A percentile compares a stretch with the other conserved stretches of the same genome.
These are phyloP conservation scores for Reticulitermes speratus DNA, from an alignment of 1,140 invertebrate genomes.

Conservation along the genomic window DNA sequence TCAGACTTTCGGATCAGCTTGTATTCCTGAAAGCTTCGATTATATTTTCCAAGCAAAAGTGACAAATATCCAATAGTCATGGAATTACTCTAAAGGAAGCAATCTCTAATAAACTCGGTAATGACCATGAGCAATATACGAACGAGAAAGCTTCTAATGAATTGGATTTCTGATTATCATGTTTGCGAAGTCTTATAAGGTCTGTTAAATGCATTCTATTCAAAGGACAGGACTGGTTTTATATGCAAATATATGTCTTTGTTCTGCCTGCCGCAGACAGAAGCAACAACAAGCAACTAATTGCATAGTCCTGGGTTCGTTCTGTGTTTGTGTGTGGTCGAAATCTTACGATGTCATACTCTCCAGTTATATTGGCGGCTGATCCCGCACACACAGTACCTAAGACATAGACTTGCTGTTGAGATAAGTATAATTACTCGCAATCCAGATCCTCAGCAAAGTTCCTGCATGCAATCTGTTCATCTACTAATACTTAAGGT, in stretches of 20 bases:
- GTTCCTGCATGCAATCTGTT: not conserved
- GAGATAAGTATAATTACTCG: not conserved
- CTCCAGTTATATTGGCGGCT: not conserved
- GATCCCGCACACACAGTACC: not conserved
- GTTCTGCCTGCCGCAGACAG: not conserved
- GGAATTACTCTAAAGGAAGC: not conserved
- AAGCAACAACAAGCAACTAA: not conserved
- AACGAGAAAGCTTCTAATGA: no score
- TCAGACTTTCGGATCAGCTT: not conserved
- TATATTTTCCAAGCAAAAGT: not conserved
- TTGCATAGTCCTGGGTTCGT: constrained; percentile 9
- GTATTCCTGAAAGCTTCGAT: not conserved
- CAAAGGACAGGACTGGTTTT: not conserved
- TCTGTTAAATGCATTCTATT: no score
- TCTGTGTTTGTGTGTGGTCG: constrained; percentile 4
- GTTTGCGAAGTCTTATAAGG: no score
- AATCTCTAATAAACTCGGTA: not conserved
- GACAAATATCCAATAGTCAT: not conserved
- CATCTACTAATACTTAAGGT: no score
- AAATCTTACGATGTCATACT: constrained; percentile 10
- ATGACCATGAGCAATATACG: not conserved
- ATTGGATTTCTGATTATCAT: no score
- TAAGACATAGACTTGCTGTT: not conserved
- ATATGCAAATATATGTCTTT: constrained; percentile 2
- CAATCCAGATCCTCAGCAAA: not conserved